These are phyloP conservation scores for Hirundo rustica DNA, from an alignment of 2,797 vertebrate species.

Conservation along the genomic window DNA sequence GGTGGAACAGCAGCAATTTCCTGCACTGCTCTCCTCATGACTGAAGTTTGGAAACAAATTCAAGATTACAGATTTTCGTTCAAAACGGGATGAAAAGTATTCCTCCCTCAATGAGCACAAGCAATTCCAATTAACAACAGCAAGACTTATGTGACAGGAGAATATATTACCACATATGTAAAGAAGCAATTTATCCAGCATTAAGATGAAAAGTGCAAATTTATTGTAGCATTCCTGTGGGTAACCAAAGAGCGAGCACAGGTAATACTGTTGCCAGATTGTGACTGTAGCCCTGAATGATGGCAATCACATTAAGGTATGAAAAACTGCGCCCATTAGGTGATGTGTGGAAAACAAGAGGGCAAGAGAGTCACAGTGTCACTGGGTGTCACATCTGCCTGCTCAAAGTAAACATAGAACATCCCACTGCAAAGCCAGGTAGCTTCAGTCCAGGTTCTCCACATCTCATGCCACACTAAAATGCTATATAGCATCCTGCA, in stretches of 20 bases:
- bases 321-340: not conserved
- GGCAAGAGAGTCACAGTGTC: not conserved
- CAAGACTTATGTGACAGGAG: conserved; percentile 65
- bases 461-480: not conserved
- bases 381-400: not conserved
- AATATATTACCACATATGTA: conserved; percentile 53
- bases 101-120: conserved; percentile 68
- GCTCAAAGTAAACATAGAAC: not conserved
- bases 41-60: conserved; percentile 78
- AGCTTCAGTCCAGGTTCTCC: not conserved
- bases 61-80: conserved; percentile 70
- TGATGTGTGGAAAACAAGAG: not conserved
- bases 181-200: conserved; percentile 53
- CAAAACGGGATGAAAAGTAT: conserved; percentile 66
- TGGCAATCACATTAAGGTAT: not conserved
- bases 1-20: conserved; percentile 76
- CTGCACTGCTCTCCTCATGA: conserved; percentile 69
- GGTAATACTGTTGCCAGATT: not conserved
- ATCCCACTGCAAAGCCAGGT: not conserved
- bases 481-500: not conserved
- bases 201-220: not conserved
- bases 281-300: not conserved
- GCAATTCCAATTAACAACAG: conserved; percentile 74
- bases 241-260: not conserved
- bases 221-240: not conserved